Conservation (phyloP, 1,140 invertebrate genomes). For the Hyposmocoma kahamanoa region DNA sequence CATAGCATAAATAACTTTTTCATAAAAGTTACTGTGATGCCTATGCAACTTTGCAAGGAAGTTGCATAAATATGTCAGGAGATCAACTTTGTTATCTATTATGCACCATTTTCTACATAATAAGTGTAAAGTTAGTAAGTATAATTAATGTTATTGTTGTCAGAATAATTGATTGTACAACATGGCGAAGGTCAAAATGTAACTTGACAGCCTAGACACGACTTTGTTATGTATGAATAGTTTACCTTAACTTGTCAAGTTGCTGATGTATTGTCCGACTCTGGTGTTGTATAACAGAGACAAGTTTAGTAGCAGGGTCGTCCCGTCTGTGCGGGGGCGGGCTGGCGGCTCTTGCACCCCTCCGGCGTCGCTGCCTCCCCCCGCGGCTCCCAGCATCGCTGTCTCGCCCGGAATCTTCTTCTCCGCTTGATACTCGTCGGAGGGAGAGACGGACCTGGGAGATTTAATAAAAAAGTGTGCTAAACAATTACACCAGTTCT, state of each 20-base stretch:
- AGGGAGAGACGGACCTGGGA: slow-evolving; percentile 54
- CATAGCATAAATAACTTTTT: too few relatives aligned
- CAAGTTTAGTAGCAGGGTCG: slow-evolving; percentile 79
- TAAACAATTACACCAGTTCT: too few relatives aligned
- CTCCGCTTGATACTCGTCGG: slow-evolving; percentile 53
- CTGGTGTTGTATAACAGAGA: slow-evolving; percentile 86
- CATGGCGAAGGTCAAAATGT: too few relatives aligned
- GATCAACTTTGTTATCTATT: too few relatives aligned
- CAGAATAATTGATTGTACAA: too few relatives aligned
- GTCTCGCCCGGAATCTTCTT: slow-evolving; percentile 61
- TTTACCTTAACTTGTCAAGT: slow-evolving; percentile 77
- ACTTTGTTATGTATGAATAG: background rate
- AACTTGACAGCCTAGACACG: too few relatives aligned
- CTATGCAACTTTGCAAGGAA: too few relatives aligned
- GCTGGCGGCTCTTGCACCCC: slow-evolving; percentile 33
- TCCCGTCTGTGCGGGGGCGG: slow-evolving; percentile 54
- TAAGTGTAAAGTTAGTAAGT: slow-evolving; percentile 4
- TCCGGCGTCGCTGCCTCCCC: slow-evolving; percentile 34
- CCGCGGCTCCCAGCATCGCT: slow-evolving; percentile 49
- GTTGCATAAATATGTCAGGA: too few relatives aligned
- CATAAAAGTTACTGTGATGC: too few relatives aligned
- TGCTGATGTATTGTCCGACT: slow-evolving; percentile 87
- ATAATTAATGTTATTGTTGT: too few relatives aligned
- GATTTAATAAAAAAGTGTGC: background rate
- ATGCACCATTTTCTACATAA: too few relatives aligned